These are phyloP conservation scores for Puffinus mauretanicus DNA, from an alignment of 2,113 vertebrate species.

Conservation along the genomic window DNA sequence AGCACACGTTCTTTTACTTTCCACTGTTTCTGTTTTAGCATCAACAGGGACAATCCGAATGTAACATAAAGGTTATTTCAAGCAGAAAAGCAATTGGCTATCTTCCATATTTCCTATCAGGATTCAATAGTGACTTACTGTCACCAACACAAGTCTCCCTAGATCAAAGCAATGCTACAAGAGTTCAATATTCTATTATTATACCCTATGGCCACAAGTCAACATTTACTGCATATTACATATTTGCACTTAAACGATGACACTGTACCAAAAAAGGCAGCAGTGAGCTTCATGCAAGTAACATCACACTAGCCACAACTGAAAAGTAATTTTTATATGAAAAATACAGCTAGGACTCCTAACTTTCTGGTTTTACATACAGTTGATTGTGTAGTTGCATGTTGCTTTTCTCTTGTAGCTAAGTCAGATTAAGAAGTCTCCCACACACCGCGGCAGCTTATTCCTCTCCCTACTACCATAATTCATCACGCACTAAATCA, in stretches of 20 bases:
- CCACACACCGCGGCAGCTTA: background rate
- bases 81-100: background rate
- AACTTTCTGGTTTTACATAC: background rate
- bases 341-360: background rate
- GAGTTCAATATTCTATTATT: background rate
- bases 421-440: background rate
- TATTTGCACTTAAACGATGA: background rate
- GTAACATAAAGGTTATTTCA: background rate
- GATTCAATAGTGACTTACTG: background rate
- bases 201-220: background rate
- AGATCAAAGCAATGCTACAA: background rate
- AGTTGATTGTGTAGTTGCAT: background rate
- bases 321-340: background rate
- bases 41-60: background rate
- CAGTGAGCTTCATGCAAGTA: background rate
- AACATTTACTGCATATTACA: background rate
- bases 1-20: background rate
- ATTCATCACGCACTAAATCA: background rate
- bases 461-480: background rate
- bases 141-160: background rate
- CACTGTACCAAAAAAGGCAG: background rate
- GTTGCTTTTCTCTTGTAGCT: background rate
- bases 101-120: background rate
- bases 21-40: background rate
- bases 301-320: background rate